phyloP scores from a whole-genome alignment of 2,888 invertebrate genomes.

The Epiblema foenella region DNA sequence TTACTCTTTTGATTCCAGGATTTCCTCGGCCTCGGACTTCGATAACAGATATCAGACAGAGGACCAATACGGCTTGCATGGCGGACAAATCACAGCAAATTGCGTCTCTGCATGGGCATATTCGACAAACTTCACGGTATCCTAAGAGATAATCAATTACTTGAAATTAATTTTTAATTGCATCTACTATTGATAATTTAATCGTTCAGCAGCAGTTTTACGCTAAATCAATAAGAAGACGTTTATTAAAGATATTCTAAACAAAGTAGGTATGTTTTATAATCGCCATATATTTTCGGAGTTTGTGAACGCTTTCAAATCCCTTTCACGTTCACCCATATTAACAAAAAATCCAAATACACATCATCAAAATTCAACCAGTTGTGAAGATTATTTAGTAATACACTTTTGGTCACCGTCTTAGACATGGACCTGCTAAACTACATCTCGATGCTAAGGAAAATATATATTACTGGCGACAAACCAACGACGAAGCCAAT shows the following conservation, averaged over 20 bases:
- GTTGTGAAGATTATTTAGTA: too few relatives aligned
- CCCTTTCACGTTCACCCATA: too few relatives aligned
- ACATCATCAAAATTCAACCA: too few relatives aligned
- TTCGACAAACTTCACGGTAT: neutral
- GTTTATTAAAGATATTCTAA: conserved; percentile 7
- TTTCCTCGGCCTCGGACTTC: conserved; percentile 4
- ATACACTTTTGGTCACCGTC: too few relatives aligned
- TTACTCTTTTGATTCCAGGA: neutral
- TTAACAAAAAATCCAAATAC: too few relatives aligned
- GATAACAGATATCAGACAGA: neutral
- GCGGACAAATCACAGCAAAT: neutral
- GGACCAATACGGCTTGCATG: neutral
- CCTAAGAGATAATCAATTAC: conserved; percentile 3
- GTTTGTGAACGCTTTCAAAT: too few relatives aligned
- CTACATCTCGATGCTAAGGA: too few relatives aligned
- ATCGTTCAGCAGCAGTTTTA: neutral
- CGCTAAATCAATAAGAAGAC: neutral
- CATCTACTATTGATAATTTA: neutral
- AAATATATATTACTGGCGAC: too few relatives aligned
- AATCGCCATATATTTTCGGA: too few relatives aligned
- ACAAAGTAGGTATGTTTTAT: too few relatives aligned
- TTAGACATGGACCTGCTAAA: too few relatives aligned
- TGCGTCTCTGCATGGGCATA: neutral
- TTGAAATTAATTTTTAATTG: neutral
- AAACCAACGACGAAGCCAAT: too few relatives aligned